Conservation (phyloP, 2,113 vertebrate species). For the Ancistrus triradiatus region DNA sequence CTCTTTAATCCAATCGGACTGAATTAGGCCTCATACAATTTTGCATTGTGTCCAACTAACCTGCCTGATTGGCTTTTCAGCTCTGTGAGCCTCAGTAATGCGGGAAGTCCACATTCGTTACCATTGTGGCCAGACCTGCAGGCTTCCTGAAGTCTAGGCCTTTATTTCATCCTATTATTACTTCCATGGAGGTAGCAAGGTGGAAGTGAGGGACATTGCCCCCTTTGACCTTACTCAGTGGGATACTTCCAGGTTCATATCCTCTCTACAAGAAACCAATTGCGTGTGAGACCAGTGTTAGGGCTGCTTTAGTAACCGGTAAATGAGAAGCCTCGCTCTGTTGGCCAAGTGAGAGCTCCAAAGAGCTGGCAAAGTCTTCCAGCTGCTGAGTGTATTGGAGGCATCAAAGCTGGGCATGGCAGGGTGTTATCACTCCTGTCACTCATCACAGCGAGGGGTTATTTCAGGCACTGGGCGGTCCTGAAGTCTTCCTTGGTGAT, state of each 20-base stretch:
- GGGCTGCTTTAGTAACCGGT: constrained; percentile 4
- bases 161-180: constrained; percentile 25
- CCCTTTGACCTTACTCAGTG: constrained; percentile 29
- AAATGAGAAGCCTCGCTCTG: constrained; percentile 29
- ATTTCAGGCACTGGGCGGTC: constrained; percentile 19
- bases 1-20: background rate
- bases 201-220: constrained; percentile 28
- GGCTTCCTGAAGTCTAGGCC: background rate
- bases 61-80: constrained; percentile 16
- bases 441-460: constrained; percentile 25
- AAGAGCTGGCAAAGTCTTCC: constrained; percentile 14
- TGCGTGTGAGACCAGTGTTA: constrained; percentile 3
- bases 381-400: constrained; percentile 28
- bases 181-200: constrained; percentile 12
- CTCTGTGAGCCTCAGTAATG: constrained; percentile 21
- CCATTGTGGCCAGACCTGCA: constrained; percentile 10
- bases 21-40: constrained; percentile 20
- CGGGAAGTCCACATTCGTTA: constrained; percentile 3
- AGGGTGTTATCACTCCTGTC: constrained; percentile 36
- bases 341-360: constrained; percentile 27
- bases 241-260: constrained; percentile 34
- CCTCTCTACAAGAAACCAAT: constrained; percentile 11
- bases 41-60: constrained; percentile 3
- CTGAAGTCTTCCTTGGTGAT: background rate
- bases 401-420: constrained; percentile 32